Evolutionary conservation across 2,888 invertebrate species (phyloP), one percentile per base, ranked within the genome.

Genomic region (Drosophila rellima): DNA sequence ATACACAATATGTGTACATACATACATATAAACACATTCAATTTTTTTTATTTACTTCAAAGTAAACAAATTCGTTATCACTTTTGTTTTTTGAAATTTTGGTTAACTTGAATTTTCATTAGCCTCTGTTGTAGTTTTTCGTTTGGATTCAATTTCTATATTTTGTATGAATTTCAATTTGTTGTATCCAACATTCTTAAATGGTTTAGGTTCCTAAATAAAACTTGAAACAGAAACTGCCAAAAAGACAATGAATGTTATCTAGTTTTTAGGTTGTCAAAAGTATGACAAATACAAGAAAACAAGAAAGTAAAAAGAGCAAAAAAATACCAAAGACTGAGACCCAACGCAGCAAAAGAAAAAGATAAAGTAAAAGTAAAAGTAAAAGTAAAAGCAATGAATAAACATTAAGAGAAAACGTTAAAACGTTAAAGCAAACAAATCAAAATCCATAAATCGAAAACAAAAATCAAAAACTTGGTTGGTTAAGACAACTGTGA

Each of bases 401-500:
- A 44, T 57, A 39, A 55, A 45, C 7, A 26, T 45, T 10, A 55
- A 18, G n/a, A 42, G 17, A 60, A 45, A 63, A 62, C 37, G 31
- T 1, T 17, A 48, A 40, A 33, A 51, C 29, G 26, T 45, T 20
- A 35, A 17, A 70, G 57, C 54, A 70, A 66, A 65, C 73, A 74
- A 75, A 76, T 68, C 68, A 68, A 75, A 72, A 54, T 61, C 68
- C 50, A 50, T 35, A 74, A 73, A 77, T 73, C 76, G 76, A 78
- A 78, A 79, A 62, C 50, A 64, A 70, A 80, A 76, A 80, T 70
- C 74, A 79, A 79, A 80, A 59, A 69, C 66, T 61, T 81, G 76
- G 76, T 68, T 68, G 59, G 52, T 67, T 80, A 85, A 78, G 73
- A 67, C 45, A 70, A 76, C 82, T 83, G 82, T 86, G 87, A 83